A percentile compares a stretch with the other conserved stretches of the same genome.
These are phyloP conservation scores for Pterophyllum scalare DNA, from an alignment of 2,113 vertebrate genomes.

Conservation along the genomic window DNA sequence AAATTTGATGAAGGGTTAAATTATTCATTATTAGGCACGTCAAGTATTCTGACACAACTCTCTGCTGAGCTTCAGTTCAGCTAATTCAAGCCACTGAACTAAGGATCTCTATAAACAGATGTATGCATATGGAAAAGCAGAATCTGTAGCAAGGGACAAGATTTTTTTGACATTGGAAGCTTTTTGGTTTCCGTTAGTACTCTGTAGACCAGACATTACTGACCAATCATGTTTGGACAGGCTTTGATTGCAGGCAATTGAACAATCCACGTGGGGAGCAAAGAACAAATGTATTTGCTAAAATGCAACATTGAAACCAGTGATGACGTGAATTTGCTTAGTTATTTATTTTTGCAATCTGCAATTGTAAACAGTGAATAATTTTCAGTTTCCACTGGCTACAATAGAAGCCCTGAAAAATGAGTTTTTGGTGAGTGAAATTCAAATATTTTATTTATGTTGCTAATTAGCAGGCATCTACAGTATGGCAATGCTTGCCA, in stretches of 20 bases:
- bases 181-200: neutral
- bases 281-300: neutral
- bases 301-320: neutral
- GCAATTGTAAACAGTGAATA: too few species aligned
- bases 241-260: neutral
- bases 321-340: too few species aligned
- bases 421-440: too few species aligned
- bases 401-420: too few species aligned
- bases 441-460: too few species aligned
- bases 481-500: neutral
- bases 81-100: neutral
- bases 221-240: neutral
- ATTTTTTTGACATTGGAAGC: neutral
- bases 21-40: neutral
- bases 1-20: slow-evolving; percentile 9
- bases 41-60: neutral
- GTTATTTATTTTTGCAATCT: too few species aligned
- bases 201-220: neutral
- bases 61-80: neutral
- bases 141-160: neutral
- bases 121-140: neutral
- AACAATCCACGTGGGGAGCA: neutral
- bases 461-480: neutral
- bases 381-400: too few species aligned
- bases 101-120: neutral